Conservation (phyloP, 30 jellyfish, hydroid and myxozoan species). For the Aurelia sp. region DNA sequence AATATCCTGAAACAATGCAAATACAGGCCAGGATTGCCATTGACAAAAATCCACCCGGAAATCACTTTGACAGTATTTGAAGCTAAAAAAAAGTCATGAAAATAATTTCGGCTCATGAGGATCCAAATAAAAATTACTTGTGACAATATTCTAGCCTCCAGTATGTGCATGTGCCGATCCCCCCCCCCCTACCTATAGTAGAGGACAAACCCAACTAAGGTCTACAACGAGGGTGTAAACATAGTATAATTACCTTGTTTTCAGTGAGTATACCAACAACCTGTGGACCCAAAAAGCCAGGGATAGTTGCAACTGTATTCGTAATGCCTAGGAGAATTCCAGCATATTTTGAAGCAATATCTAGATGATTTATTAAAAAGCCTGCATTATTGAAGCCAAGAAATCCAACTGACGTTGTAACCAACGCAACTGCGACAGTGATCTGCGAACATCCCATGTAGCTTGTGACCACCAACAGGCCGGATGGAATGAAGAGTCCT, state of each 20-base stretch:
- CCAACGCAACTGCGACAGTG: constrained; percentile 48
- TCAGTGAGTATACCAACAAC: constrained; percentile 79
- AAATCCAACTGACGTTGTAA: constrained; percentile 35
- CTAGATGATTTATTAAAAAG: constrained; percentile 62
- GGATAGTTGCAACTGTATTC: constrained; percentile 65
- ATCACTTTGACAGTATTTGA: too few relatives aligned
- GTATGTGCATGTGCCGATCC: too few relatives aligned
- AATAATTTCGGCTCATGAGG: too few relatives aligned
- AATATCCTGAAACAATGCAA: too few relatives aligned
- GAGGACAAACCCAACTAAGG: too few relatives aligned
- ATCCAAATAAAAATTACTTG: too few relatives aligned
- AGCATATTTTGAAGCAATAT: constrained; percentile 69
- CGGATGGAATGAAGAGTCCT: constrained; percentile 52
- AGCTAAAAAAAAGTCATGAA: too few relatives aligned
- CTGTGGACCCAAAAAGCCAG: constrained; percentile 65
- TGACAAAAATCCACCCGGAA: too few relatives aligned
- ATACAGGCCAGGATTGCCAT: too few relatives aligned
- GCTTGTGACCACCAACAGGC: constrained; percentile 24
- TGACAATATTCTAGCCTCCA: too few relatives aligned
- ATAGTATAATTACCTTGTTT: constrained; percentile 35
- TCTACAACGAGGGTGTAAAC: too few relatives aligned
- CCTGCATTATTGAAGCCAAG: constrained; percentile 57
- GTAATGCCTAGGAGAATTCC: constrained; percentile 68
- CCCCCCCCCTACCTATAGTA: too few relatives aligned
- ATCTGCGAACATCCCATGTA: constrained; percentile 65